Evolutionary conservation across 1,140 invertebrate genomes (phyloP).

Genomic region (Amyelois transitella): DNA sequence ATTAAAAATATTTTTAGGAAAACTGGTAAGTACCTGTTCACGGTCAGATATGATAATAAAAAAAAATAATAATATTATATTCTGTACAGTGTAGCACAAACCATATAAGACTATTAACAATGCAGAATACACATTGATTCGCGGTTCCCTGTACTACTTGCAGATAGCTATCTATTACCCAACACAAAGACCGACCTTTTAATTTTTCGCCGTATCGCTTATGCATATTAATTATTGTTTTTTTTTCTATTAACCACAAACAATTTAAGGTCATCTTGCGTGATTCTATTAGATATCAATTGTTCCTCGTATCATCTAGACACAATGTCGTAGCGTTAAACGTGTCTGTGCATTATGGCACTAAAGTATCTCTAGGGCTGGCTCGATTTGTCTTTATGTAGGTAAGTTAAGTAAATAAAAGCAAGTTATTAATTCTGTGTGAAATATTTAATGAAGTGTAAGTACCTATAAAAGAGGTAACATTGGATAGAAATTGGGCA

Average conservation of each 20-base stretch:
- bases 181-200: background rate
- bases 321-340: background rate
- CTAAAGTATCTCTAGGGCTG: background rate
- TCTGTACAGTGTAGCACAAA: too few species aligned
- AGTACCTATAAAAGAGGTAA: too few species aligned
- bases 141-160: background rate
- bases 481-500: too few species aligned
- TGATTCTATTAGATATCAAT: background rate
- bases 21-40: too few species aligned
- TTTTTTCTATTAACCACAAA: background rate
- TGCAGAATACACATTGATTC: background rate
- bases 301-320: background rate
- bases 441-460: too few species aligned
- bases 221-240: background rate
- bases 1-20: too few species aligned
- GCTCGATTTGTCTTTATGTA: background rate
- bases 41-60: too few species aligned
- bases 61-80: too few species aligned
- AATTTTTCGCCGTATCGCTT: background rate
- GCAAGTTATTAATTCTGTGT: too few species aligned
- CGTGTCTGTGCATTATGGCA: background rate
- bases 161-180: background rate
- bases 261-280: background rate
- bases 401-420: too few species aligned
- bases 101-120: background rate